Base-by-base conservation (phyloP, 2,113 vertebrate genomes). In the Alouatta palliata region DNA sequence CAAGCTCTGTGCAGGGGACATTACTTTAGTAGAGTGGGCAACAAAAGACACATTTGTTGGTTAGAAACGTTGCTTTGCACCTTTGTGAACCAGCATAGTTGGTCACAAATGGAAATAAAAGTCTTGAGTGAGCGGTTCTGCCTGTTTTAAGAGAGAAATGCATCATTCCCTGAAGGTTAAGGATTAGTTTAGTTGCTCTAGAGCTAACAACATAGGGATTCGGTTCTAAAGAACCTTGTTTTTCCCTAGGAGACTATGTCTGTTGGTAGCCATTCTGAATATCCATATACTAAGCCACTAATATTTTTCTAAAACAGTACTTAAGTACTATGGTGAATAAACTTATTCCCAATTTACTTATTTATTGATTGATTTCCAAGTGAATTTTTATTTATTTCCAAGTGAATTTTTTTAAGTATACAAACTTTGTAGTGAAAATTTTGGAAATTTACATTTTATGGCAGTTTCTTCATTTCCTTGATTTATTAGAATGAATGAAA, bases 401-500 rank as follows among this genome's bases (percentile, higher is more conserved):
- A 68, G 35, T 92, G 52, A 86, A 56, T 68, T 87, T 82, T n/a
- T 77, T 21, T 37, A 21, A 80, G 71, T 85, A 85, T 79, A 14
- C 7, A 70, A n/a, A 45, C 19, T 68, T 85, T 37, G 71, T 79
- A 47, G 58, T 61, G 25, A 92, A 89, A 80, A 77, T 71, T 27
- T 17, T 43, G 73, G 76, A 79, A 94, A 70, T 43, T 64, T 23
- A 49, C 11, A 54, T 40, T 85, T 96, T 61, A 37, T 84, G 37
- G 21, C 43, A 80, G 11, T 91, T 79, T 84, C 75, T 79, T 75
- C n/a, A 87, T 61, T 93, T 47, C 14, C 66, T 84, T 76, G 61
- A 83, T 84, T 89, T 71, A 75, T 81, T 93, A 54, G 12, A 56
- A 47, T 37, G 85, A 89, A 35, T 73, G 20, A 93, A 92, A 85